Evolutionary conservation across 2,888 invertebrate genomes (phyloP).

Genomic region (Chirona hameri): DNA sequence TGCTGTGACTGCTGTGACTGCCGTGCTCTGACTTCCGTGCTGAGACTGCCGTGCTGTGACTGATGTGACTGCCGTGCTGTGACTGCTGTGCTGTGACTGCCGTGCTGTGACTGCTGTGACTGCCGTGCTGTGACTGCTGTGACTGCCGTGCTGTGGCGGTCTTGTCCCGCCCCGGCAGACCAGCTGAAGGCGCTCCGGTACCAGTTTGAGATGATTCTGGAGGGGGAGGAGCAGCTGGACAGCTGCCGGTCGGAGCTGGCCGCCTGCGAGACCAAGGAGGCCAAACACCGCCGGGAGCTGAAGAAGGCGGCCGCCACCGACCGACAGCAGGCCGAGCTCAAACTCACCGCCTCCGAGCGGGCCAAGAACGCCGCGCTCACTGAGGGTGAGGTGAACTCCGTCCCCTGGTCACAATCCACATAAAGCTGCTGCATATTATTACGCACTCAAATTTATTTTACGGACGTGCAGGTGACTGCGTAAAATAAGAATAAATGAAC

Average conservation of each 20-base stretch:
- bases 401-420: too few relatives aligned
- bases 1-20: too few relatives aligned
- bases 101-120: too few relatives aligned
- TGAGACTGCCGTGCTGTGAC: too few relatives aligned
- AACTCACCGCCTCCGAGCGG: background rate
- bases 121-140: too few relatives aligned
- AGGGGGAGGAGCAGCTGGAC: slow-evolving; percentile 51
- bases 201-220: slow-evolving; percentile 52
- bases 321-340: background rate
- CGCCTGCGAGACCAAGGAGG: slow-evolving; percentile 49
- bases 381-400: background rate
- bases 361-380: background rate
- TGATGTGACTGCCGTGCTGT: too few relatives aligned
- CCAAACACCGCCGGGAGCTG: slow-evolving; percentile 50
- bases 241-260: slow-evolving; percentile 49
- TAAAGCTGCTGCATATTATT: too few relatives aligned
- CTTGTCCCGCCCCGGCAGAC: slow-evolving; percentile 44
- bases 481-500: too few relatives aligned
- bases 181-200: slow-evolving; percentile 50
- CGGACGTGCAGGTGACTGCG: too few relatives aligned
- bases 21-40: too few relatives aligned
- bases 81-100: too few relatives aligned
- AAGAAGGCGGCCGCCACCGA: slow-evolving; percentile 44
- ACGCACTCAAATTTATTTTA: too few relatives aligned
- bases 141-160: background rate